Evolutionary conservation across 2,888 invertebrate species (phyloP).

Genomic region (Hoplodrina ambigua): DNA sequence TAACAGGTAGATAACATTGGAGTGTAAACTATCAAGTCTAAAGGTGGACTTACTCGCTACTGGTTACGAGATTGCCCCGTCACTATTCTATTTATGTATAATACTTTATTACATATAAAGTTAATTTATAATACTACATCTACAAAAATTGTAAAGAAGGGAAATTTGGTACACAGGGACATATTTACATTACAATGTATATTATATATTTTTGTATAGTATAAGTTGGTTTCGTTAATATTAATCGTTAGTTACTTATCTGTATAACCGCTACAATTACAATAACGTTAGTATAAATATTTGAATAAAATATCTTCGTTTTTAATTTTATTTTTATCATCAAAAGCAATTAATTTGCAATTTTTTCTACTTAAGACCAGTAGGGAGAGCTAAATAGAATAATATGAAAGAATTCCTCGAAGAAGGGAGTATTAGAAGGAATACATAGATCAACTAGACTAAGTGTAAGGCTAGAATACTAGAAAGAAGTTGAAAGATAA

Average conservation of each 20-base stretch:
- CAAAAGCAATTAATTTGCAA: slow-evolving; percentile 80
- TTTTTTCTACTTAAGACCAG: slow-evolving; percentile 76
- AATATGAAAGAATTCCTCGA: slow-evolving; percentile 73
- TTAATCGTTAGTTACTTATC: slow-evolving; percentile 75
- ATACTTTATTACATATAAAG: slow-evolving; percentile 50
- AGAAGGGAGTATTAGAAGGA: slow-evolving; percentile 78
- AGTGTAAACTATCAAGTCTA: slow-evolving; percentile 56
- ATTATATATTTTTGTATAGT: slow-evolving; percentile 86
- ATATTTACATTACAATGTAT: slow-evolving; percentile 85
- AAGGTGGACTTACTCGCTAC: slow-evolving; percentile 44
- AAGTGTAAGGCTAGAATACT: slow-evolving; percentile 66
- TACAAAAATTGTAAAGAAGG: slow-evolving; percentile 90
- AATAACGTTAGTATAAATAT: slow-evolving; percentile 88
- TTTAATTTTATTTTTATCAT: slow-evolving; percentile 71
- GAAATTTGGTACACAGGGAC: slow-evolving; percentile 88
- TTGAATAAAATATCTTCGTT: slow-evolving; percentile 87
- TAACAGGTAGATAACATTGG: slow-evolving; percentile 85
- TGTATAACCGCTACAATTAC: slow-evolving; percentile 81
- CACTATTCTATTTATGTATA: slow-evolving; percentile 45
- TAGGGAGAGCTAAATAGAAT: slow-evolving; percentile 72
- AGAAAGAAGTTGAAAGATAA: slow-evolving; percentile 61
- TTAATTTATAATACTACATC: slow-evolving; percentile 73
- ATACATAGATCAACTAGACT: slow-evolving; percentile 73
- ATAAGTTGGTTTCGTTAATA: slow-evolving; percentile 85
- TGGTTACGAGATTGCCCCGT: slow-evolving; percentile 30